Evolutionary conservation across 2,888 invertebrate species (phyloP).

Genomic region (Globia sparganii): DNA sequence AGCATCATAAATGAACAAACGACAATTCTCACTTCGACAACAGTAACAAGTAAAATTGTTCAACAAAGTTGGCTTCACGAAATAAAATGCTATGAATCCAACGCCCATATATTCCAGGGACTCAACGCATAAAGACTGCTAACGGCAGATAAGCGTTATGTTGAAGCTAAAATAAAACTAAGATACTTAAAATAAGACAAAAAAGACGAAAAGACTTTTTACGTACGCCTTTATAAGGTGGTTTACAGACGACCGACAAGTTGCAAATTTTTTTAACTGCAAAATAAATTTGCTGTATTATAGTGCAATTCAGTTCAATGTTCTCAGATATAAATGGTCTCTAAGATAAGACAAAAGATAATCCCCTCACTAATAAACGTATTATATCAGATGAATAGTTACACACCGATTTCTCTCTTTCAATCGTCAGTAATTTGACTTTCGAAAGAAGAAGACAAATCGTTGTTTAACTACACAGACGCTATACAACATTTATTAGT

Average conservation of each 20-base stretch:
- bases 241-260: constrained; percentile 15
- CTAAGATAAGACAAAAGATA: neutral
- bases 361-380: too few species aligned
- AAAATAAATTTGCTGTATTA: too few species aligned
- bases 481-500: too few species aligned
- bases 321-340: too few species aligned
- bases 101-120: constrained; percentile 54
- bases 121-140: constrained; percentile 71
- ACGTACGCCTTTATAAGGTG: constrained; percentile 66
- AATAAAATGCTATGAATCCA: constrained; percentile 30
- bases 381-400: too few species aligned
- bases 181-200: constrained; percentile 43
- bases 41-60: neutral
- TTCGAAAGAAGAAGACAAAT: too few species aligned
- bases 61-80: neutral
- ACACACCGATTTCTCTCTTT: too few species aligned
- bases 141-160: constrained; percentile 69
- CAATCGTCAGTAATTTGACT: too few species aligned
- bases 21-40: neutral
- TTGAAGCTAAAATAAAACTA: constrained; percentile 72
- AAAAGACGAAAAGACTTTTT: constrained; percentile 63
- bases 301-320: too few species aligned
- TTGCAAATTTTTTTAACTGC: neutral
- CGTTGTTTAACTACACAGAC: too few species aligned
- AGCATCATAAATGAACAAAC: neutral